Percentiles rank a stretch among this genome's conserved stretches.
Conservation (phyloP, 30 jellyfish, hydroid and myxozoan genomes). For the Cassiopea andromeda region DNA sequence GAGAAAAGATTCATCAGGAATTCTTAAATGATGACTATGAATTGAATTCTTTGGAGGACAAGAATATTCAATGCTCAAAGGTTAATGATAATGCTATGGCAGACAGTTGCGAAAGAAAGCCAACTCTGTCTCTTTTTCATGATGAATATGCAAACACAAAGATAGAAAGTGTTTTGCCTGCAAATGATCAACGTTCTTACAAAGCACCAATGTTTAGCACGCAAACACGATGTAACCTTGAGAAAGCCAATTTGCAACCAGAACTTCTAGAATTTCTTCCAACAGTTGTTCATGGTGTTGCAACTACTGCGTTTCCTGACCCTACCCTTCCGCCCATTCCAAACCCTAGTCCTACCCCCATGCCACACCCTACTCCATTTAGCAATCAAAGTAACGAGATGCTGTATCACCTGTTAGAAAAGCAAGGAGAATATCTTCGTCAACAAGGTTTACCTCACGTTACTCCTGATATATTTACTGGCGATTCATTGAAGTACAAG, state of each 20-base stretch:
- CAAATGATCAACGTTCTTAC: background rate
- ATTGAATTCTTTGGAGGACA: constrained; percentile 36
- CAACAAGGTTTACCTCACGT: constrained; percentile 17
- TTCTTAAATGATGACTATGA: constrained; percentile 36
- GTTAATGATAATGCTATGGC: constrained; percentile 25
- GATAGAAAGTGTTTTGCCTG: background rate
- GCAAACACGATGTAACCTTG: constrained; percentile 31
- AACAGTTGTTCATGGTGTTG: constrained; percentile 17
- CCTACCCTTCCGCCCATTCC: constrained; percentile 20
- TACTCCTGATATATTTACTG: constrained; percentile 37
- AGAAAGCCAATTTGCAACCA: constrained; percentile 24
- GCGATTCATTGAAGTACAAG: constrained; percentile 54
- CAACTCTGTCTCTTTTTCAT: constrained; percentile 40
- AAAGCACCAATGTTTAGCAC: constrained; percentile 30
- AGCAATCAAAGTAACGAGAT: constrained; percentile 39
- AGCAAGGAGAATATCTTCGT: background rate
- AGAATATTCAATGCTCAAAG: constrained; percentile 17
- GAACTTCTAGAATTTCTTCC: constrained; percentile 26
- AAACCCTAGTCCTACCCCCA: constrained; percentile 43
- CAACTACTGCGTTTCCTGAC: constrained; percentile 40
- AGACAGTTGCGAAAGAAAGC: constrained; percentile 37
- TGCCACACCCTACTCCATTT: constrained; percentile 40
- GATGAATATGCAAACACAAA: constrained; percentile 13
- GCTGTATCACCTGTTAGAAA: constrained; percentile 44
- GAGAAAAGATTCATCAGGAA: constrained; percentile 47